Percentiles rank a stretch among this genome's conserved stretches.
phyloP scores from a whole-genome alignment of 2,797 vertebrate genomes.

The Discoglossus pictus region DNA sequence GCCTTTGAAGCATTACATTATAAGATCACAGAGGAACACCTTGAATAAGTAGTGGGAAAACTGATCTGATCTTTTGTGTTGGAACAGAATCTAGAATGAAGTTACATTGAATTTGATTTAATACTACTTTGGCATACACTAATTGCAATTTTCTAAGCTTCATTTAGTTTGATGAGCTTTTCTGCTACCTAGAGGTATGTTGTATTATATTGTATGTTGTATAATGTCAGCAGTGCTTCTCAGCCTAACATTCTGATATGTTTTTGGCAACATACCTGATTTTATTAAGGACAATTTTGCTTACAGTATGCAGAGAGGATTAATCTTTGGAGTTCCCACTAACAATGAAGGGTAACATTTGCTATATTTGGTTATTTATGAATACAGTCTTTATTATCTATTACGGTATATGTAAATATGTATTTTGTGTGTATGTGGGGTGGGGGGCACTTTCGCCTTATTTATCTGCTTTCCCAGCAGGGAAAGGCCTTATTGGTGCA shows the following conservation, averaged over 20 bases:
- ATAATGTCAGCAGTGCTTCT: neutral
- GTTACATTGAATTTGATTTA: conserved; percentile 6
- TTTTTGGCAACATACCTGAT: conserved; percentile 10
- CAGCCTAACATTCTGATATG: neutral
- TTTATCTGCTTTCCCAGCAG: too few relatives aligned
- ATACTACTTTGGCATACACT: conserved; percentile 1
- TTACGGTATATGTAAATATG: too few relatives aligned
- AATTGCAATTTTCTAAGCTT: conserved; percentile 11
- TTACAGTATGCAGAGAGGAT: neutral
- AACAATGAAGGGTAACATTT: neutral
- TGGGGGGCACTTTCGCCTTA: too few relatives aligned
- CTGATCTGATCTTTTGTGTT: neutral
- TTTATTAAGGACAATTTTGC: neutral
- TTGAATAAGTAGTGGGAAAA: too few relatives aligned
- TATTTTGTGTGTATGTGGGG: too few relatives aligned
- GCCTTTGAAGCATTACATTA: conserved; percentile 24
- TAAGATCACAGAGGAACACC: neutral
- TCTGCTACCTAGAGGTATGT: too few relatives aligned
- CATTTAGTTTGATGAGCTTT: neutral
- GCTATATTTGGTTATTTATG: too few relatives aligned
- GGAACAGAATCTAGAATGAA: conserved; percentile 21
- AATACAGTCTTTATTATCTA: too few relatives aligned
- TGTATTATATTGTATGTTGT: neutral
- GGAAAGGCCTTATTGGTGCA: too few relatives aligned
- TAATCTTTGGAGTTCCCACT: neutral